Conservation (phyloP, 2,113 vertebrate species). For the Protobothrops mucrosquamatus region DNA sequence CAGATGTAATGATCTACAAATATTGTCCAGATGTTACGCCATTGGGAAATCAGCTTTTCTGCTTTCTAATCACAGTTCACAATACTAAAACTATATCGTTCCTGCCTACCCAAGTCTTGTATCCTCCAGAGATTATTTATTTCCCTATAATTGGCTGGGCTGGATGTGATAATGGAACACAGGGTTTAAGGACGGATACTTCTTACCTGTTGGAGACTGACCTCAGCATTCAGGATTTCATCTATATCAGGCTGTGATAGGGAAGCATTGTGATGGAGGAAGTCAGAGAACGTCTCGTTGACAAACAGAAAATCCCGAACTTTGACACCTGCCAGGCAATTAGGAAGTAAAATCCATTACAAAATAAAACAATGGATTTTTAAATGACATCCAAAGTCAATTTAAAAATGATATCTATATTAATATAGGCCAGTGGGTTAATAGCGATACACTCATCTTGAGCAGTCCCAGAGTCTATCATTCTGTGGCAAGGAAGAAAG, state of each 20-base stretch:
- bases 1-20: slow-evolving; percentile 77
- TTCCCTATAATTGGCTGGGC: too few species aligned
- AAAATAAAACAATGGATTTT: slow-evolving; percentile 7
- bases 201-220: slow-evolving; percentile 83
- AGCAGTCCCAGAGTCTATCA: background rate
- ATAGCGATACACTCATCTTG: background rate
- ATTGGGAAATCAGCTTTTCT: background rate
- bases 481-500: background rate
- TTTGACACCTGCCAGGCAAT: slow-evolving; percentile 76
- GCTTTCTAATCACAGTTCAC: background rate
- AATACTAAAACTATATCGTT: background rate
- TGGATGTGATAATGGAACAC: background rate
- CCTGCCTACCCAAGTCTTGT: background rate
- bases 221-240: slow-evolving; percentile 73
- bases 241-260: slow-evolving; percentile 69
- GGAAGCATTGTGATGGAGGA: slow-evolving; percentile 79
- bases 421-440: background rate
- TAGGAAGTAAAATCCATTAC: slow-evolving; percentile 36
- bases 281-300: slow-evolving; percentile 84
- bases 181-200: slow-evolving; percentile 11
- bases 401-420: background rate
- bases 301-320: slow-evolving; percentile 87
- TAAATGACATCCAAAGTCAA: background rate
- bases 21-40: background rate
- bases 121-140: background rate